phyloP scores from a whole-genome alignment of 2,888 invertebrate species.

The Blastobasis lacticolella region DNA sequence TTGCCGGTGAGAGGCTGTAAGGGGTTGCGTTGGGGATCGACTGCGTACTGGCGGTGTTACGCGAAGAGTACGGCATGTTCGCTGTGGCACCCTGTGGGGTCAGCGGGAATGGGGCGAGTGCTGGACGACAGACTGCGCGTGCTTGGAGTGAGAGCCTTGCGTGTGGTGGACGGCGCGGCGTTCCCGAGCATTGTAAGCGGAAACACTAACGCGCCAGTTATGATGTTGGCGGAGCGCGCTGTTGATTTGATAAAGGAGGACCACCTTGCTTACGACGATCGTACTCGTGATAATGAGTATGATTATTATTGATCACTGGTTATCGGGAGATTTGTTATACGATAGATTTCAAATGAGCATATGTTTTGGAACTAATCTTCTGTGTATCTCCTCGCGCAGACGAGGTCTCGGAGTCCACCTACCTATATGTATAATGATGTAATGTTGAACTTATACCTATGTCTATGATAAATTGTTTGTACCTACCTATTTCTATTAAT shows the following conservation, averaged over 20 bases:
- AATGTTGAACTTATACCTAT: too few relatives aligned
- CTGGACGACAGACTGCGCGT: conserved; percentile 50
- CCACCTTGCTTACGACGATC: conserved; percentile 2
- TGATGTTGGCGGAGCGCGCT: conserved; percentile 62
- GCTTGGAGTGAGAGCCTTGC: conserved; percentile 35
- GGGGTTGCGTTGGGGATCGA: conserved; percentile 51
- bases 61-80: conserved; percentile 70
- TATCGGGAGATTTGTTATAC: too few relatives aligned
- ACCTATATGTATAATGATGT: too few relatives aligned
- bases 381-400: too few relatives aligned
- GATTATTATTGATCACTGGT: too few relatives aligned
- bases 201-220: conserved; percentile 53
- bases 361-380: too few relatives aligned
- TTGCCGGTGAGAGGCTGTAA: conserved; percentile 54
- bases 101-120: conserved; percentile 54
- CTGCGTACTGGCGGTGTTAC: conserved; percentile 79
- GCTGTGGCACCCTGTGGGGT: conserved; percentile 75
- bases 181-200: conserved; percentile 55
- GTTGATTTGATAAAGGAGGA: conserved; percentile 58
- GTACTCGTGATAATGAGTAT: too few relatives aligned
- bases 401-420: too few relatives aligned
- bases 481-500: too few relatives aligned
- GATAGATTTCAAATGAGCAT: too few relatives aligned
- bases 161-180: conserved; percentile 54
- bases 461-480: too few relatives aligned